A percentile compares a stretch with the other conserved stretches of the same genome.
These are phyloP conservation scores for Colistium nudipinnis DNA, from an alignment of 2,113 vertebrate genomes.

Conservation along the genomic window DNA sequence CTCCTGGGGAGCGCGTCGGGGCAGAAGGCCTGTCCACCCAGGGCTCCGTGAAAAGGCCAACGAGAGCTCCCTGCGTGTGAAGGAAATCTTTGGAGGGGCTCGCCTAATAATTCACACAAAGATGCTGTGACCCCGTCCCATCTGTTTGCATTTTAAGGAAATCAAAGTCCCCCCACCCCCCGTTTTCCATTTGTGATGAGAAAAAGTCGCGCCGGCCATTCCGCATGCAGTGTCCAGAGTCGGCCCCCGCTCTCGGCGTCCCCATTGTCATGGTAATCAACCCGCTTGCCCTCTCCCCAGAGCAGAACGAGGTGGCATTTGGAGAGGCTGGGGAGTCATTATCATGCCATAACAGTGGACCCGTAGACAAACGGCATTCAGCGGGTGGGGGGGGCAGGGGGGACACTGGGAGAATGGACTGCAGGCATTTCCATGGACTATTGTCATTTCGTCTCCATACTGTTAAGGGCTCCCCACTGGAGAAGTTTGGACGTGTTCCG, in stretches of 20 bases:
- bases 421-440: slow-evolving; percentile 60
- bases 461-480: slow-evolving; percentile 51
- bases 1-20: slow-evolving; percentile 44
- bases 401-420: slow-evolving; percentile 51
- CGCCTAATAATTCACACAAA: slow-evolving; percentile 86
- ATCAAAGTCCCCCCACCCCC: slow-evolving; percentile 74
- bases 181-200: slow-evolving; percentile 78
- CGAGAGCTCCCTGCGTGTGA: slow-evolving; percentile 59
- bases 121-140: slow-evolving; percentile 77
- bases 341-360: slow-evolving; percentile 77
- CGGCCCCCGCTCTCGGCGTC: slow-evolving; percentile 67
- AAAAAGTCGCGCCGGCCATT: slow-evolving; percentile 75
- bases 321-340: slow-evolving; percentile 83
- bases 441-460: slow-evolving; percentile 67
- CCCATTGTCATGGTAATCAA: slow-evolving; percentile 87
- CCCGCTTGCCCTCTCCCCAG: slow-evolving; percentile 80
- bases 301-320: slow-evolving; percentile 82
- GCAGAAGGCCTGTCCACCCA: slow-evolving; percentile 57
- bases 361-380: slow-evolving; percentile 76
- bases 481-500: slow-evolving; percentile 54
- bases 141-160: slow-evolving; percentile 80
- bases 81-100: slow-evolving; percentile 76
- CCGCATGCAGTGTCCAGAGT: slow-evolving; percentile 75
- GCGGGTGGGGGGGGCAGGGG: no score
- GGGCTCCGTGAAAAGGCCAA: slow-evolving; percentile 60